phyloP scores from a whole-genome alignment of 2,797 vertebrate species.

The Mastacembelus armatus region DNA sequence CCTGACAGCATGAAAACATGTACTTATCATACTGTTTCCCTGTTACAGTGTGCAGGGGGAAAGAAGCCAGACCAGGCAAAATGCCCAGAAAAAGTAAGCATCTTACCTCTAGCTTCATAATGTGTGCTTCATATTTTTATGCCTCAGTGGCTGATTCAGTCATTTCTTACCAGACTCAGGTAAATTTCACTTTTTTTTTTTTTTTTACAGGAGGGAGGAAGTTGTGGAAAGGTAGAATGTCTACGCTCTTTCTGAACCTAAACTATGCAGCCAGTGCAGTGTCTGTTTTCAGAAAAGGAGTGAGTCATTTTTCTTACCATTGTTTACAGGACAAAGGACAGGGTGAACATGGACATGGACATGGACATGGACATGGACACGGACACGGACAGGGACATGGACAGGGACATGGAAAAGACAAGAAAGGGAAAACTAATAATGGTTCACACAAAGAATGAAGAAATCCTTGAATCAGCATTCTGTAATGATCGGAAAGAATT shows the following conservation, averaged over 20 bases:
- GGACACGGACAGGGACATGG: not conserved
- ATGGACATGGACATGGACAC: fast-evolving
- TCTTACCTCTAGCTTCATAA: not conserved
- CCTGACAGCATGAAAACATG: slow-evolving; percentile 5
- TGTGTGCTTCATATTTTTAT: not conserved
- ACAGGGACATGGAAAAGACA: not conserved
- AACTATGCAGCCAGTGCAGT: not conserved
- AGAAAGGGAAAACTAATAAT: not conserved
- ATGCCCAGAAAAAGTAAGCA: slow-evolving; percentile 8
- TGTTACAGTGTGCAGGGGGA: fast-evolving
- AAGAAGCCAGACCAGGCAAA: fast-evolving
- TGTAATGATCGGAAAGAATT: too few species aligned
- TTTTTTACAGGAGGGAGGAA: slow-evolving; percentile 5
- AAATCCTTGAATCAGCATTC: not conserved
- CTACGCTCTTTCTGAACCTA: not conserved
- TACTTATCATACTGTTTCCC: not conserved
- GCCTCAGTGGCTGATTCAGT: not conserved
- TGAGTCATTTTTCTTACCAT: not conserved
- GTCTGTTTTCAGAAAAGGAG: not conserved
- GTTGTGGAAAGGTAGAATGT: not conserved
- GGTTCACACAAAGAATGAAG: not conserved
- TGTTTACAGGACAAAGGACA: not conserved
- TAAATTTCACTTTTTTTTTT: not conserved
- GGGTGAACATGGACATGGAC: not conserved
- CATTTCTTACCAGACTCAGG: not conserved